These are phyloP conservation scores for Hippasteria phrygiana DNA, from an alignment of 53 echinoderm and acorn worm genomes.

Conservation along the genomic window DNA sequence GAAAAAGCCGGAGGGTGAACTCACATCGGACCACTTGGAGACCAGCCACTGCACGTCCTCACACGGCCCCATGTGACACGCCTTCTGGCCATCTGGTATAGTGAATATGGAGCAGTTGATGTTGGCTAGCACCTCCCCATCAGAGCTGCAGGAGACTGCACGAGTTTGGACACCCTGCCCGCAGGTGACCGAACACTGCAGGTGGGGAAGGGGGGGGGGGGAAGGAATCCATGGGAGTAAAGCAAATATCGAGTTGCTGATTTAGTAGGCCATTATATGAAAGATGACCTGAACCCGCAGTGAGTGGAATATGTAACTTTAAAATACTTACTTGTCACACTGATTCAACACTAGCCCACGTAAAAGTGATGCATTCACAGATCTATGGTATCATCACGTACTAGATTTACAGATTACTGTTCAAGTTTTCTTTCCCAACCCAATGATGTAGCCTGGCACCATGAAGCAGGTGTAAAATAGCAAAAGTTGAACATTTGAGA, in stretches of 20 bases:
- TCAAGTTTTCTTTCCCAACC: too few relatives aligned
- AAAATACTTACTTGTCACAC: not conserved
- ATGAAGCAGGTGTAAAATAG: too few relatives aligned
- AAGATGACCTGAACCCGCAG: not conserved
- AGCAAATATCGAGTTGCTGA: constrained; percentile 16
- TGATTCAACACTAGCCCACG: too few relatives aligned
- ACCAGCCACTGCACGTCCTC: constrained; percentile 79
- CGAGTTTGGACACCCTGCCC: constrained; percentile 85
- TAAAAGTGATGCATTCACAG: too few relatives aligned
- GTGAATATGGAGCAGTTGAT: constrained; percentile 60
- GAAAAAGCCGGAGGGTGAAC: not conserved
- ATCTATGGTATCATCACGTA: too few relatives aligned
- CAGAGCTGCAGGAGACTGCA: constrained; percentile 72
- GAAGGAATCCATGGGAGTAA: not conserved
- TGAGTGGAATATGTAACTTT: not conserved
- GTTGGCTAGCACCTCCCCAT: constrained; percentile 61
- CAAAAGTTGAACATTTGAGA: too few relatives aligned
- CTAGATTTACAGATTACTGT: too few relatives aligned
- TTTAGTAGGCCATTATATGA: constrained; percentile 15
- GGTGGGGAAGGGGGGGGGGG: not conserved
- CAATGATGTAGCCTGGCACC: too few relatives aligned
- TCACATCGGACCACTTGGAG: constrained; percentile 76
- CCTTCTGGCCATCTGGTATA: constrained; percentile 68
- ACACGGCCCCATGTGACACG: constrained; percentile 81
- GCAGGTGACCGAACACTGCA: constrained; percentile 89